Conservation (phyloP, 2,797 vertebrate genomes). For the Apodemus agrarius region DNA sequence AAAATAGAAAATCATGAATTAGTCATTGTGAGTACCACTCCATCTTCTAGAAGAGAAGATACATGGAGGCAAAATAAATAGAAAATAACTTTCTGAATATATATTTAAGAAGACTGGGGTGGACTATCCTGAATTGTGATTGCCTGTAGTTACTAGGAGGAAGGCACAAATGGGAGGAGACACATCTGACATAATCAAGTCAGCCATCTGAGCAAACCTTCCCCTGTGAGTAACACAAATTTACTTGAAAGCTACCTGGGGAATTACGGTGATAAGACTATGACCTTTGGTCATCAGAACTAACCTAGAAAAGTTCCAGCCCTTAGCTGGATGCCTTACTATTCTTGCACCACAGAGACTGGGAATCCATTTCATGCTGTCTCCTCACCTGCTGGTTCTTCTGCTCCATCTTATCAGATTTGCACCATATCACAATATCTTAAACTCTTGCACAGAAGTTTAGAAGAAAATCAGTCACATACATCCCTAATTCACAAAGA, state of each 20-base stretch:
- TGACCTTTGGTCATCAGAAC: not conserved
- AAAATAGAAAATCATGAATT: not conserved
- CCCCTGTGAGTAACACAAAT: slow-evolving; percentile 23
- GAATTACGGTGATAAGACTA: not conserved
- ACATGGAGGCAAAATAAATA: not conserved
- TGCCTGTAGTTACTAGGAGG: not conserved
- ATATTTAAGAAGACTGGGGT: not conserved
- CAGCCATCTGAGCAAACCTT: not conserved
- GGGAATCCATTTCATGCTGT: fast-evolving
- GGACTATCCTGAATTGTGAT: not conserved
- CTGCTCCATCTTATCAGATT: not conserved
- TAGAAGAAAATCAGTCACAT: not conserved
- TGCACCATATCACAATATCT: not conserved
- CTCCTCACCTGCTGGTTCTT: fast-evolving
- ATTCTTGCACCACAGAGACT: not conserved
- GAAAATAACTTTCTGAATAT: not conserved
- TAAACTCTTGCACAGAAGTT: not conserved
- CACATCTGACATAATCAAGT: not conserved
- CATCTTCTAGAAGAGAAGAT: not conserved
- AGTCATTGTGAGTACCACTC: not conserved
- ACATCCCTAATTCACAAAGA: not conserved
- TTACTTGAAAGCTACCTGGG: not conserved
- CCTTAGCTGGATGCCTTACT: not conserved
- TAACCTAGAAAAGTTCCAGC: not conserved
- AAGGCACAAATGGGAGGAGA: not conserved